Percentiles rank a stretch among this genome's conserved stretches.
Evolutionary conservation across 2,888 invertebrate genomes (phyloP).

Genomic region (Drosophila anomelani): DNA sequence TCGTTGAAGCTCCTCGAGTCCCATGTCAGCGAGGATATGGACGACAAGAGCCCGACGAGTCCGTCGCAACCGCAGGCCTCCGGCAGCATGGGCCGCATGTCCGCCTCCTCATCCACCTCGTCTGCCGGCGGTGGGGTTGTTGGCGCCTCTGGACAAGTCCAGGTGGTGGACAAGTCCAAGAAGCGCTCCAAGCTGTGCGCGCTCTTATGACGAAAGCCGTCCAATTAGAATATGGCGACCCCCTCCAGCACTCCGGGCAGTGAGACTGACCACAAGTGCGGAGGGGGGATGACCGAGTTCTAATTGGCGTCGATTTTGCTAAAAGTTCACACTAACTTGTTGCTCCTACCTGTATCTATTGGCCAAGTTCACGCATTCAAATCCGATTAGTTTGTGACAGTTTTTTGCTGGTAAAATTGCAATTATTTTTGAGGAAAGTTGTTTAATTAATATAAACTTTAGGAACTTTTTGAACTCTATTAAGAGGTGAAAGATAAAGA

Average conservation of each 20-base stretch:
- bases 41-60: slow-evolving; percentile 84
- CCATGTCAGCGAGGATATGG: slow-evolving; percentile 82
- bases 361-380: slow-evolving; percentile 3
- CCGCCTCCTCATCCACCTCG: slow-evolving; percentile 81
- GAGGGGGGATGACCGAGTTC: slow-evolving; percentile 80
- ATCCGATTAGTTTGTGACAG: not conserved
- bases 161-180: slow-evolving; percentile 79
- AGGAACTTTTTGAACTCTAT: too few species aligned
- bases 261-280: slow-evolving; percentile 69
- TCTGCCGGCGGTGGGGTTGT: slow-evolving; percentile 61
- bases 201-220: slow-evolving; percentile 85
- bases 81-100: slow-evolving; percentile 77
- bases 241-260: slow-evolving; percentile 65
- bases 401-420: slow-evolving; percentile 1
- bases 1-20: slow-evolving; percentile 82
- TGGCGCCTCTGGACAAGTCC: slow-evolving; percentile 40
- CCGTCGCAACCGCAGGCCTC: slow-evolving; percentile 76
- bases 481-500: too few species aligned
- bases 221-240: slow-evolving; percentile 83
- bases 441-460: too few species aligned
- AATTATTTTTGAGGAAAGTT: not conserved
- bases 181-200: slow-evolving; percentile 85
- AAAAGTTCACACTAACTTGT: slow-evolving; percentile 17
- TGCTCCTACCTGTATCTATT: slow-evolving; percentile 38
- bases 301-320: slow-evolving; percentile 71